phyloP scores from a whole-genome alignment of 1,140 invertebrate species.

The Drosophila prosaltans region DNA sequence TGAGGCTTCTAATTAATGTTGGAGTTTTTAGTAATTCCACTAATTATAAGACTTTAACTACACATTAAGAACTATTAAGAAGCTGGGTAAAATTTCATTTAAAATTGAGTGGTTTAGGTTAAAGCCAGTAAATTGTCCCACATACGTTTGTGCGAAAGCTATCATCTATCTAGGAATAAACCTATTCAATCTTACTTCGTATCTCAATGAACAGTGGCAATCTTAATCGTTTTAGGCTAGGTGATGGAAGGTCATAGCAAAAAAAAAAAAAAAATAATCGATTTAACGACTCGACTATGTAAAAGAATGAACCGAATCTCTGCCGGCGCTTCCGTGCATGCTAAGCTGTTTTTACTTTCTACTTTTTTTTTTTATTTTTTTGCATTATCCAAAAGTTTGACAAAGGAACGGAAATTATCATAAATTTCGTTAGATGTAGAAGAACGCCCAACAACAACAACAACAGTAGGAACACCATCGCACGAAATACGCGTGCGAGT shows the following conservation, averaged over 20 bases:
- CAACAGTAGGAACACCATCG: background rate
- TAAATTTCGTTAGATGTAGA: slow-evolving; percentile 49
- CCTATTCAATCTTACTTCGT: background rate
- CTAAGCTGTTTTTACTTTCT: slow-evolving; percentile 37
- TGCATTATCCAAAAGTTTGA: slow-evolving; percentile 57
- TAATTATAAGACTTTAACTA: slow-evolving; percentile 35
- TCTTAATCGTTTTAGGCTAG: slow-evolving; percentile 37
- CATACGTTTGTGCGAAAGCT: background rate
- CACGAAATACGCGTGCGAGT: slow-evolving; percentile 15
- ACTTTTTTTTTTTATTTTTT: slow-evolving; percentile 1
- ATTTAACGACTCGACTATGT: slow-evolving; percentile 44
- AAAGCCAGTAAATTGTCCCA: background rate
- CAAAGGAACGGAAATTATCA: slow-evolving; percentile 64
- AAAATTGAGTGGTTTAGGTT: background rate
- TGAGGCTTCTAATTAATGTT: slow-evolving; percentile 19
- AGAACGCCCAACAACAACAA: slow-evolving; percentile 18
- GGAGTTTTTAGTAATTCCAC: slow-evolving; percentile 22
- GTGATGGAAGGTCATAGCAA: slow-evolving; percentile 29
- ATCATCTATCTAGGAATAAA: background rate
- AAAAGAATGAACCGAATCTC: slow-evolving; percentile 45
- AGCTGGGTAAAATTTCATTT: background rate
- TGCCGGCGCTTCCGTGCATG: slow-evolving; percentile 38
- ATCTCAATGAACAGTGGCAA: slow-evolving; percentile 22
- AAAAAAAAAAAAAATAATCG: slow-evolving; percentile 29
- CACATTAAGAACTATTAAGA: slow-evolving; percentile 16